phyloP scores from a whole-genome alignment of 2,797 vertebrate species.

The Spinibarbus caldwelli region DNA sequence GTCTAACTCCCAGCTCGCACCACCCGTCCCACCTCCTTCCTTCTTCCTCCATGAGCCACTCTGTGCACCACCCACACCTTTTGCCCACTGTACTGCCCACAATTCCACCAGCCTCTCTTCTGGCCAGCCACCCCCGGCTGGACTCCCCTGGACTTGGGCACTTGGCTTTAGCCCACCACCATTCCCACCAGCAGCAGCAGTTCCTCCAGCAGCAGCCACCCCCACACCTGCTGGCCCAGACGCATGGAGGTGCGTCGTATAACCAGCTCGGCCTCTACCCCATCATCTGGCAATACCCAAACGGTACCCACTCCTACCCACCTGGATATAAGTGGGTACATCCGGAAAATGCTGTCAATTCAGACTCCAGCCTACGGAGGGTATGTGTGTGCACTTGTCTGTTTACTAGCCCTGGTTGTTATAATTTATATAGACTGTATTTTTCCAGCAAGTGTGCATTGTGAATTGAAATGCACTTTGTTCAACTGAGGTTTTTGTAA shows the following conservation, averaged over 20 bases:
- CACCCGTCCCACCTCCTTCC: conserved; percentile 88
- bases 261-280: conserved; percentile 95
- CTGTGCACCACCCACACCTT: conserved; percentile 91
- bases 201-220: conserved; percentile 88
- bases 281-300: conserved; percentile 99
- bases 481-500: background rate
- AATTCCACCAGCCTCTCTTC: conserved; percentile 87
- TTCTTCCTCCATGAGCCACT: conserved; percentile 84
- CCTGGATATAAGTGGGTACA: conserved; percentile 96
- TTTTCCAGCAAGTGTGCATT: background rate
- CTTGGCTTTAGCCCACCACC: conserved; percentile 89
- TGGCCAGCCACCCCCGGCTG: conserved; percentile 89
- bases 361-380: conserved; percentile 88
- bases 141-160: conserved; percentile 91
- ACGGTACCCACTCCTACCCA: conserved; percentile 91
- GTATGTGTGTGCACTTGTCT: conserved; percentile 75
- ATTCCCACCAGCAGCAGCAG: conserved; percentile 90
- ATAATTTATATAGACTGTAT: too few species aligned
- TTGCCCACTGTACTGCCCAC: conserved; percentile 87
- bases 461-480: conserved; percentile 7
- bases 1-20: conserved; percentile 85
- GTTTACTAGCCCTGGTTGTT: background rate
- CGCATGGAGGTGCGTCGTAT: conserved; percentile 86
- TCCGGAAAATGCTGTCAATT: conserved; percentile 87
- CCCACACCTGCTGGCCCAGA: conserved; percentile 87